These are phyloP conservation scores for Seriola dumerili DNA, from an alignment of 2,113 vertebrate species.

Conservation along the genomic window DNA sequence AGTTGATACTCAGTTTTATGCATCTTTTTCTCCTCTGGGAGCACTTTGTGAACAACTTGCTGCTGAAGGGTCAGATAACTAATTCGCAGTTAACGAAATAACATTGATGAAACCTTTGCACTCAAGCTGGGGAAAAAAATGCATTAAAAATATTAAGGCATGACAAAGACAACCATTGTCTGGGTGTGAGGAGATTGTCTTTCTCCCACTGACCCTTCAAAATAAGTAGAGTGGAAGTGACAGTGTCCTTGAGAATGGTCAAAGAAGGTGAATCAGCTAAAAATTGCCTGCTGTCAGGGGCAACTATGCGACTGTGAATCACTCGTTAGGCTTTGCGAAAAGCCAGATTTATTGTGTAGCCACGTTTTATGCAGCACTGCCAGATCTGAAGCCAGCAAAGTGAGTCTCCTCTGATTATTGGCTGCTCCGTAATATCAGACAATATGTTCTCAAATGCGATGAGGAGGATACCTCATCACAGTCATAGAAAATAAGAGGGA, in stretches of 20 bases:
- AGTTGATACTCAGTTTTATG: neutral
- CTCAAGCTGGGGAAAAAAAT: neutral
- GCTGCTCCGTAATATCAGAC: conserved; percentile 46
- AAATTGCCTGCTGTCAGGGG: conserved; percentile 54
- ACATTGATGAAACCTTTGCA: conserved; percentile 26
- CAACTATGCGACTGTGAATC: conserved; percentile 52
- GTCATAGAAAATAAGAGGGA: conserved; percentile 44
- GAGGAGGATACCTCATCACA: conserved; percentile 35
- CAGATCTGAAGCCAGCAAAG: conserved; percentile 23
- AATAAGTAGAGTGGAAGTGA: conserved; percentile 45
- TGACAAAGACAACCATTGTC: conserved; percentile 39
- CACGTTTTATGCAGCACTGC: conserved; percentile 18
- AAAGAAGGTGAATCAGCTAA: conserved; percentile 64
- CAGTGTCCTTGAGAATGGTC: conserved; percentile 61
- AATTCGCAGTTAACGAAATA: conserved; percentile 32
- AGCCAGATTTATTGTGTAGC: conserved; percentile 60
- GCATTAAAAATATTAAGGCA: conserved; percentile 19
- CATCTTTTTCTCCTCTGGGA: conserved; percentile 4
- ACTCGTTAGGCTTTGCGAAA: conserved; percentile 68
- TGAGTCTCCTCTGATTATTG: conserved; percentile 43
- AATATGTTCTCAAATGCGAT: conserved; percentile 47
- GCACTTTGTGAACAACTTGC: neutral
- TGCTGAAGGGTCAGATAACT: neutral
- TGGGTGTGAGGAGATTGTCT: conserved; percentile 25
- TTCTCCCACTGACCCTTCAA: conserved; percentile 37